These are phyloP conservation scores for Drosophila parthenogenetica DNA, from an alignment of 2,888 invertebrate species.

Conservation along the genomic window DNA sequence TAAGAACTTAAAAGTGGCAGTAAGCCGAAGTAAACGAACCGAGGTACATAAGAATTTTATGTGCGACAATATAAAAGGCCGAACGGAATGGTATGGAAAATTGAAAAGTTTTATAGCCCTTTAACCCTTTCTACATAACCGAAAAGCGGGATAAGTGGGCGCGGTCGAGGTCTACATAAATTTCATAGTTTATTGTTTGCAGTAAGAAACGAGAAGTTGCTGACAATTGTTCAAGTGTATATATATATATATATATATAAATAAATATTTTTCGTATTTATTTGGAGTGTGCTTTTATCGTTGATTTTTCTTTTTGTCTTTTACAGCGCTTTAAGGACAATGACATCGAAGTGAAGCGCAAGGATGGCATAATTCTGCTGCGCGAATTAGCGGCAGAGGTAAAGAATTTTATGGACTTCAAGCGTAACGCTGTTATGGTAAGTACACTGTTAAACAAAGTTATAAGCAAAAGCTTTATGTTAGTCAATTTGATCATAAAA, in stretches of 20 bases:
- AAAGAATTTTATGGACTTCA: slow-evolving; percentile 97
- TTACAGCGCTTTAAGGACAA: slow-evolving; percentile 92
- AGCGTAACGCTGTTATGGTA: slow-evolving; percentile 96
- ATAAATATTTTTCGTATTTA: neutral
- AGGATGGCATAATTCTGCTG: slow-evolving; percentile 93
- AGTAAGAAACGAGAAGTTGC: slow-evolving; percentile 32
- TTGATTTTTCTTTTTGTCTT: slow-evolving; percentile 24
- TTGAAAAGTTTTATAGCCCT: slow-evolving; percentile 63
- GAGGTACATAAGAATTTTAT: slow-evolving; percentile 59
- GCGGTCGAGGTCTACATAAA: slow-evolving; percentile 43
- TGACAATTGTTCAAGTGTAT: slow-evolving; percentile 45
- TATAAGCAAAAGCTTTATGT: too few relatives aligned
- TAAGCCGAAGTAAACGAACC: slow-evolving; percentile 14
- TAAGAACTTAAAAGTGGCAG: slow-evolving; percentile 51
- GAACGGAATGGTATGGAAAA: slow-evolving; percentile 18
- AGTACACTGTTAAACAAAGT: slow-evolving; percentile 78
- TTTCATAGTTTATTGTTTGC: slow-evolving; percentile 62
- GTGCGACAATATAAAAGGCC: slow-evolving; percentile 38
- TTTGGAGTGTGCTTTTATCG: slow-evolving; percentile 9
- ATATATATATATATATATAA: neutral
- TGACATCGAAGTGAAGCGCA: slow-evolving; percentile 91
- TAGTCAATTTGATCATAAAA: too few relatives aligned
- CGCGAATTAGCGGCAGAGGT: slow-evolving; percentile 95
- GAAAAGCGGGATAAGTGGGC: slow-evolving; percentile 14
- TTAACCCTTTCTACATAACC: slow-evolving; percentile 42